Evolutionary conservation across 2,797 vertebrate genomes (phyloP), one percentile per base, ranked within the genome.

Genomic region (Poliocrania exsul): DNA sequence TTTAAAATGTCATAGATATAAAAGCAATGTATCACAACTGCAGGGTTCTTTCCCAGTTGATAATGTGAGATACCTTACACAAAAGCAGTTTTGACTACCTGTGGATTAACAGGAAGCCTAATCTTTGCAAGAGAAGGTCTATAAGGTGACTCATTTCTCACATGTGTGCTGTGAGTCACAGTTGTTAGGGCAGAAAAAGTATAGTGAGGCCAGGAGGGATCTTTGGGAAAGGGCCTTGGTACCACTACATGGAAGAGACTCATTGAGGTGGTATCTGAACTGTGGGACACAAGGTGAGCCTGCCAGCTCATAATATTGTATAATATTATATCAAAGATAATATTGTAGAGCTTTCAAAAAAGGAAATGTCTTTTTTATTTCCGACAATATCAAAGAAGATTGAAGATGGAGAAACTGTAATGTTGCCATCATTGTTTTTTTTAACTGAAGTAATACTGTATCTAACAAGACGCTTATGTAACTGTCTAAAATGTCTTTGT

Each of bases 401-500:
- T 29, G 40, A 82, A 75, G 31, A 88, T 49, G 21, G 8, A 67
- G 24, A 87, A 80, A n/a, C n/a, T 80, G 19, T 23, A 71, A 20
- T 77, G 21, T 62, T 95, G 29, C 26, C 46, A 47, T 78, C 19
- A 37, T 7, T 60, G 6, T 3, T 77, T 92, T 77, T 92, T 87
- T 50, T 73, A 92, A 67, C 29, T 74, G 29, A 85, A 77, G 51
- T 73, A 26, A 56, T 66, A 66, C 13, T 70, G 49, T 75, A 57
- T 57, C 81, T 60, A 78, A 61, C 26, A 65, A 73, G 37, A 38
- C 0, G 0, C 72, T 94, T 93, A 80, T 9, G 9, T 65, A 91
- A 83, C 70, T 60, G 12, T 70, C 49, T 80, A 64, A 86, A 85
- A 89, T 29, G 51, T 16, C 60, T 93, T 87, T 95, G 87, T 85